Evolutionary conservation across 2,888 invertebrate genomes (phyloP), one percentile per base, ranked within the genome.

Genomic region (Diachrysia chrysitis): DNA sequence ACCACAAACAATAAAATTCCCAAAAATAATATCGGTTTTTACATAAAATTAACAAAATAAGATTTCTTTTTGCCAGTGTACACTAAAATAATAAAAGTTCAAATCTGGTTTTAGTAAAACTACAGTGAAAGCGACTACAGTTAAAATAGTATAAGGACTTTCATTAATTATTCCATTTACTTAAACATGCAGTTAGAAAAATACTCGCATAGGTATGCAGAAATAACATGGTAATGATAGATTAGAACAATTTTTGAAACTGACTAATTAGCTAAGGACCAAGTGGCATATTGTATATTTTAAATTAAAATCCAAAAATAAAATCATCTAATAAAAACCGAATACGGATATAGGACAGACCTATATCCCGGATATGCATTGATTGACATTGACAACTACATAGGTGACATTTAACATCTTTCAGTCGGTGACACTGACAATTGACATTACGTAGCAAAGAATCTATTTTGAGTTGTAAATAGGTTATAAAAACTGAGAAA

Each of bases 1-100:
- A 42, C 42, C 66, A 77, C 54, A 64, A 60, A 37, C 54, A 37
- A 72, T 58, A 2, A 23, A n/a, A 54, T 25, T 2, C 2, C 14
- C 21, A 6, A 23, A 6, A 5, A 25, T 2, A 7, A 14, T 19
- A 12, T 51, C 42, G 42, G 42, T 42, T 42, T 42, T 42, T 0
- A 5, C 5, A n/a, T n/a, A 5, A n/a, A n/a, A n/a, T n/a, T n/a
- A 14, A n/a, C n/a, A 6, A 16, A 37, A 37, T 37, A 14, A 35
- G 2, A 1, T 16, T 9, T 3, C 6, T n/a, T 42, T 42, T n/a
- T 2, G 16, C 5, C 14, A 37, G 37, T 37, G 2, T 16, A 37
- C 12, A 35, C 10, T 35, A 35, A n/a, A n/a, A n/a, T n/a, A 10
- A 35, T 12, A 35, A 12, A 35, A 35, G 10, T 35, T 12, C 12